Evolutionary conservation across 1,140 invertebrate species (phyloP), one percentile per base, ranked within the genome.

Genomic region (Solenopsis invicta): DNA sequence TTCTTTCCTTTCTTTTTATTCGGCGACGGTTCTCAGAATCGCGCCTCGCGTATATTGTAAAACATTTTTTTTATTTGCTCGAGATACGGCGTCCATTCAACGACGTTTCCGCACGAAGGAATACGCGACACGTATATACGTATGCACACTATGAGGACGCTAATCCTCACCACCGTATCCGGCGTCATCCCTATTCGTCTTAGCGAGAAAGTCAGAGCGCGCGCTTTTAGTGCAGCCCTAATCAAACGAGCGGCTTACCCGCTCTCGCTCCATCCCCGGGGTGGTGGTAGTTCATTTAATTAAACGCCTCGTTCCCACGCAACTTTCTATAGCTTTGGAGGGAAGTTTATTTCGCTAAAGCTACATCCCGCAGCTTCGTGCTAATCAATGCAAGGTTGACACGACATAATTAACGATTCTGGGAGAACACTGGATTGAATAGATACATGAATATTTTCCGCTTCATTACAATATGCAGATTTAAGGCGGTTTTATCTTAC

Each of bases 281-380:
- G 82, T 59, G 67, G 82, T 59, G 29, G 37, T n/a, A 4, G 78
- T 56, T 88, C 86, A 77, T 88, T 88, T 88, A 89, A 89, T 89
- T 88, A 88, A 88, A 87, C 16, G 21, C 45, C 52, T 18, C 50
- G 29, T 64, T 41, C 72, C 56, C 59, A 64, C 29, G 59, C 61
- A 84, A 84, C 69, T 84, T 75, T 75, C 69, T 62, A 61, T 74
- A 61, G 29, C 80, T 12, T 82, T 37, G n/a, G 69, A 61, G 75
- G 45, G 41, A 84, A 84, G 69, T 84, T 84, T 84, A 84, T 84
- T 75, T 84, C 45, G 56, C 18, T 48, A 34, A 50, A 75, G 41
- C 67, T 74, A 74, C 56, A 84, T 75, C 54, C 54, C 54, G 69
- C 80, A 81, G 50, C 34, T 48, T 80, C 45, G 16, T 45, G 69